A percentile compares a stretch with the other conserved stretches of the same genome.
These are phyloP conservation scores for Mesorhabditis belari DNA, from an alignment of 2,888 invertebrate species.

Conservation along the genomic window DNA sequence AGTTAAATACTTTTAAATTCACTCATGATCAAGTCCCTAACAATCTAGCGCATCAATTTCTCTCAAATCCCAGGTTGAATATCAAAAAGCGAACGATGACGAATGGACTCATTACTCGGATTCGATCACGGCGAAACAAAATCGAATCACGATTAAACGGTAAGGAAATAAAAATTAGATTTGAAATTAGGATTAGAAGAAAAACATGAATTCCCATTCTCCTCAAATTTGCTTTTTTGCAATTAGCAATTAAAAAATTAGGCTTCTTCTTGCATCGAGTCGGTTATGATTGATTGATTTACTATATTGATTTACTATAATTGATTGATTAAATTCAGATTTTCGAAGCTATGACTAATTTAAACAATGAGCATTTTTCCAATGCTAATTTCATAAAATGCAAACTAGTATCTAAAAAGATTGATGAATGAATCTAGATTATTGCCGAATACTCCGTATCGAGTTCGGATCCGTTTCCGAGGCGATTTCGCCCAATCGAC, in stretches of 20 bases:
- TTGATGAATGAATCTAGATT: too few species aligned
- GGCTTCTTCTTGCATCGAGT: constrained; percentile 9
- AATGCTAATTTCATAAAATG: constrained; percentile 7
- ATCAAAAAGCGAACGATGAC: constrained; percentile 42
- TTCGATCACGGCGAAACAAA: background rate
- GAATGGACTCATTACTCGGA: constrained; percentile 24
- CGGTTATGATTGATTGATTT: too few species aligned
- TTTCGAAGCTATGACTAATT: background rate
- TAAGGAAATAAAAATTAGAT: too few species aligned
- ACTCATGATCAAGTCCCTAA: too few species aligned
- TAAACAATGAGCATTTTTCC: background rate
- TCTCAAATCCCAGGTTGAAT: constrained; percentile 26
- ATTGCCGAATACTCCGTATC: constrained; percentile 71
- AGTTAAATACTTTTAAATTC: too few species aligned
- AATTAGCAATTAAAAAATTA: constrained; percentile 10
- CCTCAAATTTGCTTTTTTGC: background rate
- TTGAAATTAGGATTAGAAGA: constrained; percentile 3
- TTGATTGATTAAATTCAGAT: too few species aligned
- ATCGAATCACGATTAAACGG: constrained; percentile 9
- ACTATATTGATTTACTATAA: too few species aligned
- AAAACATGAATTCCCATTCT: background rate
- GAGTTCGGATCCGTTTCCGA: constrained; percentile 82
- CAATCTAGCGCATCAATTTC: too few species aligned
- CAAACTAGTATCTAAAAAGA: too few species aligned
- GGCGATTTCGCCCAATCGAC: constrained; percentile 90